Evolutionary conservation across 2,888 invertebrate genomes (phyloP).

Genomic region (Hybos culiciformis): DNA sequence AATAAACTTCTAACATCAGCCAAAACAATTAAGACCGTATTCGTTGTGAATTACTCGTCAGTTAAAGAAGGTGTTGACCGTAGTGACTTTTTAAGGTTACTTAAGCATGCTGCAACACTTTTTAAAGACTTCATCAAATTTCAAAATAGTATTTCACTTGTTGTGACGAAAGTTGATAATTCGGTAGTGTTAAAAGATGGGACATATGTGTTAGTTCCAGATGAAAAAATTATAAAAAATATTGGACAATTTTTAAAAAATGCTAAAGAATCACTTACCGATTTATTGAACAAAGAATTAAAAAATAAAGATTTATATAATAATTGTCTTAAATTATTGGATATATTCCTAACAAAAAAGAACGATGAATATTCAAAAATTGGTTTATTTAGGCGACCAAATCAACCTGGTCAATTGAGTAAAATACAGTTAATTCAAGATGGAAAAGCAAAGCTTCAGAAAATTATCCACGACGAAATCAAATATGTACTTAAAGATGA

Average conservation of each 20-base stretch:
- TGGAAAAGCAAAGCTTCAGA: not conserved
- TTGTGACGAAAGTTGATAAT: not conserved
- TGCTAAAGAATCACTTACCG: not conserved
- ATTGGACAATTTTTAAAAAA: not conserved
- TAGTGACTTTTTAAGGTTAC: not conserved
- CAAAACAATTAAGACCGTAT: not conserved
- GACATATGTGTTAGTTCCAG: not conserved
- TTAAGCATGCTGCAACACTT: not conserved
- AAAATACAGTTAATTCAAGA: not conserved
- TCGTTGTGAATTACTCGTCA: not conserved
- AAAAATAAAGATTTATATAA: not conserved
- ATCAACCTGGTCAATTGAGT: not conserved
- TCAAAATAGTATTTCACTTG: not conserved
- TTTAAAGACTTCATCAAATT: not conserved
- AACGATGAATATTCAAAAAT: not conserved
- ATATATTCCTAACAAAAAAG: not conserved
- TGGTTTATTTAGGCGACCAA: not conserved
- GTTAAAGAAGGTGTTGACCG: not conserved
- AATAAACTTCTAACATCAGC: not conserved
- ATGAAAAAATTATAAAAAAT: not conserved
- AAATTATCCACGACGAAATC: not conserved
- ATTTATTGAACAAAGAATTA: not conserved
- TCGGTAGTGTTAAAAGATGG: not conserved
- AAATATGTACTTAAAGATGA: not conserved
- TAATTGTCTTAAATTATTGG: not conserved